Percentiles rank a stretch among this genome's conserved stretches.
Conservation (phyloP, 2,797 vertebrate species). For the Rhinatrema bivittatum region DNA sequence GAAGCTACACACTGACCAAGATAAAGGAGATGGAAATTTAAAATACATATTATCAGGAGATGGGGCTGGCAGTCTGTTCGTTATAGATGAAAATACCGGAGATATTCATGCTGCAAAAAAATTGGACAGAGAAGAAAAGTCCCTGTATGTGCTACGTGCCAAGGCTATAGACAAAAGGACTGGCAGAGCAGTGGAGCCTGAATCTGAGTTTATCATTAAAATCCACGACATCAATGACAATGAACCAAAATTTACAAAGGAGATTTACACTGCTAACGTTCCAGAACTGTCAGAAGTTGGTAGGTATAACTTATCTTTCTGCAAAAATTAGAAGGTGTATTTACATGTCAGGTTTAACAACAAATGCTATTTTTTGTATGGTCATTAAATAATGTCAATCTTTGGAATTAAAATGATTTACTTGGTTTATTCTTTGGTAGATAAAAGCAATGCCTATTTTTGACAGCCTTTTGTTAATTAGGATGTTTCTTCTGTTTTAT, state of each 20-base stretch:
- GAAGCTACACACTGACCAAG: constrained; percentile 94
- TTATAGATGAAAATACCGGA: constrained; percentile 94
- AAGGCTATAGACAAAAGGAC: constrained; percentile 86
- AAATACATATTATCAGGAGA: constrained; percentile 92
- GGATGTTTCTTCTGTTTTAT: no score
- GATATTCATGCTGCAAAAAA: constrained; percentile 94
- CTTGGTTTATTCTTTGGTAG: background rate
- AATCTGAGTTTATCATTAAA: constrained; percentile 96
- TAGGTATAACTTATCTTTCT: constrained; percentile 54
- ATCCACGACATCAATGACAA: constrained; percentile 98
- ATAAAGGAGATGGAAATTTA: constrained; percentile 87
- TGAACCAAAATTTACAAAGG: constrained; percentile 84
- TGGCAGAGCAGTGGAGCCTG: constrained; percentile 82
- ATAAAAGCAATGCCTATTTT: no score
- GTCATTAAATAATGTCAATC: constrained; percentile 2
- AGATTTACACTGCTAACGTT: constrained; percentile 80
- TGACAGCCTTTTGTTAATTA: no score
- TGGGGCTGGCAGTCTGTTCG: constrained; percentile 84
- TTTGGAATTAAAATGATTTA: background rate
- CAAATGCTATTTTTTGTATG: no score
- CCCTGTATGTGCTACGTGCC: constrained; percentile 82
- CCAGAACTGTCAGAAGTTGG: constrained; percentile 95
- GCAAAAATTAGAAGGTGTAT: constrained; percentile 7
- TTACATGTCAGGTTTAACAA: constrained; percentile 30
- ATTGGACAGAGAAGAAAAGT: constrained; percentile 92